These are phyloP conservation scores for Atta colombica DNA, from an alignment of 1,140 invertebrate species.

Conservation along the genomic window DNA sequence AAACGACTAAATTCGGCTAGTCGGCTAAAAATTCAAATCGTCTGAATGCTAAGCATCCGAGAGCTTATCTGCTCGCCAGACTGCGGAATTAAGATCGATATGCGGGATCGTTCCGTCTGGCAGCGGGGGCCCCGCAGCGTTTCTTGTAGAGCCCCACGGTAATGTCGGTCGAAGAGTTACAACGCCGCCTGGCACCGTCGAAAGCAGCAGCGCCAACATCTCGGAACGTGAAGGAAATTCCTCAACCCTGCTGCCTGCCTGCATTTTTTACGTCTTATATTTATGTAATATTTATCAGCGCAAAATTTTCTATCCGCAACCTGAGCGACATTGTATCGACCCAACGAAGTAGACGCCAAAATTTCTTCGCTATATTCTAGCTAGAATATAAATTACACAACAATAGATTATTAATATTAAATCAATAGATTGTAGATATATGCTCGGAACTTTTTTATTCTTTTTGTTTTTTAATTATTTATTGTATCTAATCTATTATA, in stretches of 20 bases:
- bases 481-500: not conserved
- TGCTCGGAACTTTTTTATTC: not conserved
- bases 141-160: slow-evolving; percentile 50
- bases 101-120: slow-evolving; percentile 63
- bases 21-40: slow-evolving; percentile 64
- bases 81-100: slow-evolving; percentile 65
- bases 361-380: not conserved
- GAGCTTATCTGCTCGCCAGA: slow-evolving; percentile 59
- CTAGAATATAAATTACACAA: not conserved
- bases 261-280: slow-evolving; percentile 59
- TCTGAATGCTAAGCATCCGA: slow-evolving; percentile 59
- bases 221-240: slow-evolving; percentile 49
- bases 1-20: slow-evolving; percentile 53
- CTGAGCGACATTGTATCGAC: slow-evolving; percentile 65
- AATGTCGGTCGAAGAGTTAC: slow-evolving; percentile 60
- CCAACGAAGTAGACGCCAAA: not conserved
- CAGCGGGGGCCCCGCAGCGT: slow-evolving; percentile 32
- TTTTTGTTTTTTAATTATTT: not conserved
- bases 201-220: slow-evolving; percentile 46
- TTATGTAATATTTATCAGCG: slow-evolving; percentile 58
- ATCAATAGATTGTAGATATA: not conserved
- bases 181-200: slow-evolving; percentile 56
- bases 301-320: slow-evolving; percentile 55
- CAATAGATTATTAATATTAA: not conserved
- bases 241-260: slow-evolving; percentile 21